Conservation (phyloP, 2,888 invertebrate species). For the Nomada fabriciana region DNA sequence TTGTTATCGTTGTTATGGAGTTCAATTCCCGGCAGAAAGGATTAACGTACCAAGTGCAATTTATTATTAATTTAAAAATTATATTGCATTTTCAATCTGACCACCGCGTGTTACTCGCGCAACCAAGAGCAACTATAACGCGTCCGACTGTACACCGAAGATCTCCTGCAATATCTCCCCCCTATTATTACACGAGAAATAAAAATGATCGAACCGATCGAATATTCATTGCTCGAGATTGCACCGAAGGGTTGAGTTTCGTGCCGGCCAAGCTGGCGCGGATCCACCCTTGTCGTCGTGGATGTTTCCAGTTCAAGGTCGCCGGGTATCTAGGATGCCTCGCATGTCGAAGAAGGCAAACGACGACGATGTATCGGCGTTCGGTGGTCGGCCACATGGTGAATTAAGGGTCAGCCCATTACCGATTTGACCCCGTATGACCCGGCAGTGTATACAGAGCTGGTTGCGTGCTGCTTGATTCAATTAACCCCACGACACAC, state of each 20-base stretch:
- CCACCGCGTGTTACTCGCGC: too few species aligned
- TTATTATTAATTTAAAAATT: too few species aligned
- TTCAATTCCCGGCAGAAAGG: too few species aligned
- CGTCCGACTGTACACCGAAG: too few species aligned
- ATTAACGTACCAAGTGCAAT: too few species aligned
- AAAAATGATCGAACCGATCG: slow-evolving; percentile 3
- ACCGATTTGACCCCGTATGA: slow-evolving; percentile 82
- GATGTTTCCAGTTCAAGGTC: slow-evolving; percentile 69
- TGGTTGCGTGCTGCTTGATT: slow-evolving; percentile 82
- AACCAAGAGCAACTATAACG: too few species aligned
- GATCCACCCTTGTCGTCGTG: slow-evolving; percentile 62
- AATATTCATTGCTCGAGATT: neutral
- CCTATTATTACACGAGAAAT: neutral
- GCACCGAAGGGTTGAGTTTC: slow-evolving; percentile 57
- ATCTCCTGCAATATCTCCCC: neutral
- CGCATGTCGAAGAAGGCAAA: slow-evolving; percentile 72
- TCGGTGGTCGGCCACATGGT: slow-evolving; percentile 73
- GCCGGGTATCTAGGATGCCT: slow-evolving; percentile 61
- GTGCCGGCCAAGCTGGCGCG: slow-evolving; percentile 60
- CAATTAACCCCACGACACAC: slow-evolving; percentile 81
- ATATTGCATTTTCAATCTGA: too few species aligned
- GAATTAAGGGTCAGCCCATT: slow-evolving; percentile 81
- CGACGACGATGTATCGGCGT: slow-evolving; percentile 74
- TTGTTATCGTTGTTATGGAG: too few species aligned
- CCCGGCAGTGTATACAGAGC: slow-evolving; percentile 79